These are phyloP conservation scores for Falcaria lacertinaria DNA, from an alignment of 2,888 invertebrate genomes.

Conservation along the genomic window DNA sequence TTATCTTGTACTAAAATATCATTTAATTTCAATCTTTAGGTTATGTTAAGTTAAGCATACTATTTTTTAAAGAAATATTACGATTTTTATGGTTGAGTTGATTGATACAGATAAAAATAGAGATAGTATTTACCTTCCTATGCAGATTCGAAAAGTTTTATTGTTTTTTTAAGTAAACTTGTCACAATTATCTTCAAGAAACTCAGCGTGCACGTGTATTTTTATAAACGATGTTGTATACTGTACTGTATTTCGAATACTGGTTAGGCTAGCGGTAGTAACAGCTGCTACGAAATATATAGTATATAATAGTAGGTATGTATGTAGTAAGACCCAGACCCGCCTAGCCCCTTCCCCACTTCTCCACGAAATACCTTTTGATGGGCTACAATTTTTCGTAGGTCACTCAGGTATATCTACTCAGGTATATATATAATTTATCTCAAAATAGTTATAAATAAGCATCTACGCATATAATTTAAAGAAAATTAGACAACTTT, in stretches of 20 bases:
- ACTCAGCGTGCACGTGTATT: constrained; percentile 7
- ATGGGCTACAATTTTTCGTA: too few species aligned
- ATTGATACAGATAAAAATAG: constrained; percentile 1
- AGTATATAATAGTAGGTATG: too few species aligned
- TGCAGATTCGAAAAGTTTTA: not conserved
- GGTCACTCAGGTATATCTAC: constrained; percentile 11
- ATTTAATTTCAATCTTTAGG: constrained; percentile 7
- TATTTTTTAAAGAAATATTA: constrained; percentile 6
- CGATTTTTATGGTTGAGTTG: constrained; percentile 1
- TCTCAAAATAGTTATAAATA: too few species aligned
- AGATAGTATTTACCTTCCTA: not conserved
- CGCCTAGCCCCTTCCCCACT: too few species aligned
- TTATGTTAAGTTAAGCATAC: constrained; percentile 9
- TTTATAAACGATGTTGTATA: constrained; percentile 8
- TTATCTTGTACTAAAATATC: constrained; percentile 2
- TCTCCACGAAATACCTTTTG: too few species aligned
- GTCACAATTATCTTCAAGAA: constrained; percentile 8
- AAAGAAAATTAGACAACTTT: constrained; percentile 12
- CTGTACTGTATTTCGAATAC: constrained; percentile 7
- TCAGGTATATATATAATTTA: constrained; percentile 7
- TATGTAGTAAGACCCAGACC: too few species aligned
- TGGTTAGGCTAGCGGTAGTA: not conserved
- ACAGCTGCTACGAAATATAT: constrained; percentile 8
- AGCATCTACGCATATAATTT: too few species aligned
- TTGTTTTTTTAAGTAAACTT: constrained; percentile 5